Conservation (phyloP, 2,888 invertebrate species). For the Crepidodera aurea region DNA sequence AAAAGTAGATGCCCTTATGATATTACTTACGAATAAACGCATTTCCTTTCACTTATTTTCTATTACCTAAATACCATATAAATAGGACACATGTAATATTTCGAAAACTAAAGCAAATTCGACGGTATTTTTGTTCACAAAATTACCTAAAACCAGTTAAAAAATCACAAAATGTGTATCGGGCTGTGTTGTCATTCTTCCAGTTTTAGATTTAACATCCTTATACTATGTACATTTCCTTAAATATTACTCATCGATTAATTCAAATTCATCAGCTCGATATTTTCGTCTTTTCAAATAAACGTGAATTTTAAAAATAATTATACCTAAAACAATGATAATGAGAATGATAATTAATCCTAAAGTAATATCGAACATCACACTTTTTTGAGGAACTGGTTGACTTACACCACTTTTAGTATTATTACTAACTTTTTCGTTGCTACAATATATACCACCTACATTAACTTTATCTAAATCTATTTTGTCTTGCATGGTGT, state of each 20-base stretch:
- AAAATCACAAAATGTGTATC: too few species aligned
- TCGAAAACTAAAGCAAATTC: too few species aligned
- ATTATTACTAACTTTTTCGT: constrained; percentile 13
- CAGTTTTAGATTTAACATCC: too few species aligned
- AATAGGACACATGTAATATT: too few species aligned
- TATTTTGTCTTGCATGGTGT: constrained; percentile 51
- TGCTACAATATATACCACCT: constrained; percentile 55
- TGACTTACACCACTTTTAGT: not conserved
- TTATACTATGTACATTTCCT: too few species aligned
- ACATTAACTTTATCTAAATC: constrained; percentile 55
- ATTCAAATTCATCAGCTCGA: constrained; percentile 54
- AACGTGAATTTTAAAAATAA: constrained; percentile 46
- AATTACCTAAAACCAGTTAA: too few species aligned
- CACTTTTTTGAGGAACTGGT: not conserved
- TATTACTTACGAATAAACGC: too few species aligned
- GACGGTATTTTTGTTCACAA: too few species aligned
- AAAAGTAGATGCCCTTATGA: too few species aligned
- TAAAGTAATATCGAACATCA: constrained; percentile 37
- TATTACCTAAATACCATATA: too few species aligned
- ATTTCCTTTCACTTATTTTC: too few species aligned
- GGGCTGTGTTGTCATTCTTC: too few species aligned
- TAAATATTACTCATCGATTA: constrained; percentile 45
- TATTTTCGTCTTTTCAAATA: constrained; percentile 51
- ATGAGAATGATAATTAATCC: constrained; percentile 37
- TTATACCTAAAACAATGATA: constrained; percentile 38